phyloP scores from a whole-genome alignment of 2,888 invertebrate species.

The Drosophila atroscutellata region DNA sequence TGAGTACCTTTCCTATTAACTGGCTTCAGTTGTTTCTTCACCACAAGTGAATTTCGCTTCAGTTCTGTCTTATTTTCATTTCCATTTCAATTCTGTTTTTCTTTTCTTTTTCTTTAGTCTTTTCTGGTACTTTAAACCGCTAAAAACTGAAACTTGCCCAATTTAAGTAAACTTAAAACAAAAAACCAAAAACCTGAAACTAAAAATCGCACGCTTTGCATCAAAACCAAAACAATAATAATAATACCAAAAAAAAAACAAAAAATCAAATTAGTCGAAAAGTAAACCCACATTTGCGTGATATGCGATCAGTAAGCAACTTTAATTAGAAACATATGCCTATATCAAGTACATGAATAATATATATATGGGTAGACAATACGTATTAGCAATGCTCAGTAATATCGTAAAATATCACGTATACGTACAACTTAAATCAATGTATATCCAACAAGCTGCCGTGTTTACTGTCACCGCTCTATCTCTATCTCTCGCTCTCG shows the following conservation, averaged over 20 bases:
- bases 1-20: slow-evolving; percentile 30
- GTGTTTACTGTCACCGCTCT: slow-evolving; percentile 72
- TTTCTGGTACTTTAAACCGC: slow-evolving; percentile 67
- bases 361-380: slow-evolving; percentile 51
- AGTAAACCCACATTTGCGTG: slow-evolving; percentile 71
- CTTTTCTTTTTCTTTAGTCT: slow-evolving; percentile 45
- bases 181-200: slow-evolving; percentile 63
- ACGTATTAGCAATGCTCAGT: slow-evolving; percentile 75
- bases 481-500: slow-evolving; percentile 57
- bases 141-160: slow-evolving; percentile 80
- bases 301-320: slow-evolving; percentile 72
- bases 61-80: slow-evolving; percentile 52
- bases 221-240: slow-evolving; percentile 64
- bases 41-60: slow-evolving; percentile 36
- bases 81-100: slow-evolving; percentile 38
- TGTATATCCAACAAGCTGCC: slow-evolving; percentile 76
- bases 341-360: slow-evolving; percentile 50
- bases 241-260: slow-evolving; percentile 27
- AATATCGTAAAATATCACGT: slow-evolving; percentile 74
- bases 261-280: slow-evolving; percentile 41
- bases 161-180: slow-evolving; percentile 68
- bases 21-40: slow-evolving; percentile 36
- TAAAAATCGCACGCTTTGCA: slow-evolving; percentile 84
- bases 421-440: slow-evolving; percentile 62
- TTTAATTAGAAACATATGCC: slow-evolving; percentile 64